Base-by-base conservation (phyloP, 2,797 vertebrate genomes). In the Pitangus sulphuratus region DNA sequence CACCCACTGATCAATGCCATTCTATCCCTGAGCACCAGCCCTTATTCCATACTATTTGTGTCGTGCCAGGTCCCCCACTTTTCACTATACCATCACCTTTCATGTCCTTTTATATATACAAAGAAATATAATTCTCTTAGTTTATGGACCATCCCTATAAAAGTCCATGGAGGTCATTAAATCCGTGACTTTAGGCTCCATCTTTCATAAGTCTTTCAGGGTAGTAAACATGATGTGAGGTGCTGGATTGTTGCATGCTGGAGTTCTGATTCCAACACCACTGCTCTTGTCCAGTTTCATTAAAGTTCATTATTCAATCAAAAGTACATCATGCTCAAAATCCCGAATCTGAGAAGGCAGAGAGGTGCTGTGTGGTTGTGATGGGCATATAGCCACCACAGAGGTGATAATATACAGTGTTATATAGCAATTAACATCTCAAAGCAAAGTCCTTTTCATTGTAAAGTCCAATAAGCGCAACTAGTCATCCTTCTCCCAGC, bases 401-500 rank as follows among this genome's bases (percentile, higher is more conserved):
- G 37, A 40, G 35, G 26, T 40, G 26, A 30, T 40, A 39, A 30
- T 40, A 28, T 40, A 30, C 15, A 26, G 18, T 40, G 58, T 20
- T 61, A 39, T 40, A 20, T 30, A 40, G 16, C 8, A 39, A 65
- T 65, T 51, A 58, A 25, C 44, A 45, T 30, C 11, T 51, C 33
- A 58, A 45, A 66, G 12, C 11, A 37, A 80, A 44, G 45, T 6
- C 16, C 12, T 75, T 78, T 84, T 45, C 77, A 75, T 17, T 69
- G 21, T 51, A 26, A 87, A 90, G 20, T 84, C 31, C 33, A 80
- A 54, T 42, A 48, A 69, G 39, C 78, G 78, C 45, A 70, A 56
- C 66, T 62, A 71, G 53, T 85, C 95, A 94, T 81, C 25, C 39
- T 91, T 89, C 80, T 91, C 62, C 71, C 78, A 89, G 28, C 80